Evolutionary conservation across 2,113 vertebrate genomes (phyloP).

Genomic region (Seriola quinqueradiata): DNA sequence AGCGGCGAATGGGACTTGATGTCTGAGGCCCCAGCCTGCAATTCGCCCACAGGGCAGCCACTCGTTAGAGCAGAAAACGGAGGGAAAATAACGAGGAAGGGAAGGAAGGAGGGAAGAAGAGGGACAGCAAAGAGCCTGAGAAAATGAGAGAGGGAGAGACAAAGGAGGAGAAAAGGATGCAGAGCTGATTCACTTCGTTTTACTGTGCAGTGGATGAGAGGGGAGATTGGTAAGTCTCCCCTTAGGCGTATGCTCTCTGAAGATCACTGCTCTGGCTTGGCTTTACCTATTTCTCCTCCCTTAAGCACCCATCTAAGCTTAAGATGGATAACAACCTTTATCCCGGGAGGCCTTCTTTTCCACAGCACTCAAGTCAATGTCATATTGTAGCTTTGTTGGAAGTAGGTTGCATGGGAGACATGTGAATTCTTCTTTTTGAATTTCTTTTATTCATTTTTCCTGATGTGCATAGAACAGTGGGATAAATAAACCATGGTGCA

Average conservation of each 20-base stretch:
- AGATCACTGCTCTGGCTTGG: conserved; percentile 47
- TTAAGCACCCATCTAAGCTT: conserved; percentile 46
- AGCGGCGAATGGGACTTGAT: conserved; percentile 76
- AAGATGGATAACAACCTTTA: conserved; percentile 33
- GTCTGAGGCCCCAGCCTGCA: conserved; percentile 68
- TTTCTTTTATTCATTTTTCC: not conserved
- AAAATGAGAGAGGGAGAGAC: conserved; percentile 39
- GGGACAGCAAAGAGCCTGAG: conserved; percentile 40
- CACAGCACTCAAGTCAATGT: conserved; percentile 24
- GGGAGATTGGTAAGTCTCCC: conserved; percentile 51
- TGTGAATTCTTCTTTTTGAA: not conserved
- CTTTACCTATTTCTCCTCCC: conserved; percentile 50
- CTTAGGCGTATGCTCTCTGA: conserved; percentile 44
- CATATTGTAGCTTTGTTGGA: conserved; percentile 19
- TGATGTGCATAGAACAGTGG: not conserved
- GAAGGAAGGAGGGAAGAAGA: conserved; percentile 9
- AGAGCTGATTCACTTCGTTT: conserved; percentile 59
- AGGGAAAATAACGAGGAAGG: conserved; percentile 52
- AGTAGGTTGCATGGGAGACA: not conserved
- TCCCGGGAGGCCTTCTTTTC: conserved; percentile 34
- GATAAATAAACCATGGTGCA: not conserved
- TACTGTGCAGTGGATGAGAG: conserved; percentile 37
- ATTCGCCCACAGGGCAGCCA: conserved; percentile 76
- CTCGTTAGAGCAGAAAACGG: conserved; percentile 72
- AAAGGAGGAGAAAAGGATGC: conserved; percentile 25